Conservation (phyloP, 2,888 invertebrate species). For the Arctia plantaginis region DNA sequence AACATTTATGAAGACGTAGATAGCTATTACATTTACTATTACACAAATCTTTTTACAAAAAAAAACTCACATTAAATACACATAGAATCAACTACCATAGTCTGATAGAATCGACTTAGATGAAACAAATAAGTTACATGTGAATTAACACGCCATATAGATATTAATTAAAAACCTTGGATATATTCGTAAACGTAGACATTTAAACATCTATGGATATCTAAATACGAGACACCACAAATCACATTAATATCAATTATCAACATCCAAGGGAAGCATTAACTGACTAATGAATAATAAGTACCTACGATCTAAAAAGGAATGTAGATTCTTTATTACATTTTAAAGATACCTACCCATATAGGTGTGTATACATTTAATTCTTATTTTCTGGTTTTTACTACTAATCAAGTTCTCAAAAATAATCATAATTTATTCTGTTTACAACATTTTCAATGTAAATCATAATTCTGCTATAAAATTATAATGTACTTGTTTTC, state of each 20-base stretch:
- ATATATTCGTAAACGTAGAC: neutral
- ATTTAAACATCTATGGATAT: neutral
- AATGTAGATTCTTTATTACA: neutral
- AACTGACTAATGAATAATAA: conserved; percentile 2
- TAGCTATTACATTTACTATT: conserved; percentile 1
- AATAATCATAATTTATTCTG: conserved; percentile 8
- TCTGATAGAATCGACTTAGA: neutral
- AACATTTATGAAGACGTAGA: neutral
- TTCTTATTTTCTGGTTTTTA: conserved; percentile 20
- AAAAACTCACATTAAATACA: neutral
- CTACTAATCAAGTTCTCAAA: conserved; percentile 18
- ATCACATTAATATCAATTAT: neutral
- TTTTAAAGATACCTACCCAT: neutral
- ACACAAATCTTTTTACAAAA: conserved; percentile 6
- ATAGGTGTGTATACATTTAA: neutral
- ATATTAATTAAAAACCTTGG: neutral
- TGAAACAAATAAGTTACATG: neutral
- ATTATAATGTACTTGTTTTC: neutral
- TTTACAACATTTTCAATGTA: neutral
- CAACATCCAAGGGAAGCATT: neutral
- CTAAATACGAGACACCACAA: neutral
- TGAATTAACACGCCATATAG: neutral
- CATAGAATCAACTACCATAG: neutral
- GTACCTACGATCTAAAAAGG: conserved; percentile 6
- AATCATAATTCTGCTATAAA: too few relatives aligned